A percentile compares a stretch with the other conserved stretches of the same genome.
Conservation (phyloP, 2,113 vertebrate species). For the Chloropsis cyanopogon region DNA sequence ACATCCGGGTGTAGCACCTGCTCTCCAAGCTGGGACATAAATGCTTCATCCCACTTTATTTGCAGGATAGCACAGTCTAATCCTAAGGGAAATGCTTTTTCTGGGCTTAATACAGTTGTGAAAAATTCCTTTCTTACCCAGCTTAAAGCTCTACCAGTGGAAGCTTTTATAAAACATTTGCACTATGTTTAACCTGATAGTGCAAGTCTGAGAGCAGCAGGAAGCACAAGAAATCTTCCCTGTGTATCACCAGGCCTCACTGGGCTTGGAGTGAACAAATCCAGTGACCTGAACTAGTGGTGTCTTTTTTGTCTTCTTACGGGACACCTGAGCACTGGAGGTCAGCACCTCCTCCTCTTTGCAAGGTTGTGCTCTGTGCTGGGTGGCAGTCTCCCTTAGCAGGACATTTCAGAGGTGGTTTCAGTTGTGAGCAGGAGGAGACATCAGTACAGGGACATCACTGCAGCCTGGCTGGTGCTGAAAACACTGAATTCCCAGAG, state of each 20-base stretch:
- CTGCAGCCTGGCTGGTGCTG: neutral
- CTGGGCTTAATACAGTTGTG: neutral
- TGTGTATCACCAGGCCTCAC: neutral
- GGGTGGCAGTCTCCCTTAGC: fast-evolving
- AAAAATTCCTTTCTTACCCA: neutral
- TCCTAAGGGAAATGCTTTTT: neutral
- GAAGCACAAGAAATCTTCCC: neutral
- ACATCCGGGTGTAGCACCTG: neutral
- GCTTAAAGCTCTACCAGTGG: neutral
- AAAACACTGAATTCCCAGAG: neutral
- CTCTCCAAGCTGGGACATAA: neutral
- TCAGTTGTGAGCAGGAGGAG: neutral
- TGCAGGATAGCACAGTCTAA: neutral
- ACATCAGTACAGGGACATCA: neutral
- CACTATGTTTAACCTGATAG: neutral
- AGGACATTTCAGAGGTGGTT: neutral
- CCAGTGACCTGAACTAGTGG: neutral
- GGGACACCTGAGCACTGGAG: neutral
- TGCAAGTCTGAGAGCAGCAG: neutral
- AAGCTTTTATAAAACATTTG: neutral
- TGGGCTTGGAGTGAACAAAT: neutral
- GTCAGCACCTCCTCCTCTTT: neutral
- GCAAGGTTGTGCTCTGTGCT: neutral
- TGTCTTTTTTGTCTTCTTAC: too few relatives aligned
- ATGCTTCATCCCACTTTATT: neutral